These are phyloP conservation scores for Pemphigus obesinymphae DNA, from an alignment of 1,140 invertebrate species.

Conservation along the genomic window DNA sequence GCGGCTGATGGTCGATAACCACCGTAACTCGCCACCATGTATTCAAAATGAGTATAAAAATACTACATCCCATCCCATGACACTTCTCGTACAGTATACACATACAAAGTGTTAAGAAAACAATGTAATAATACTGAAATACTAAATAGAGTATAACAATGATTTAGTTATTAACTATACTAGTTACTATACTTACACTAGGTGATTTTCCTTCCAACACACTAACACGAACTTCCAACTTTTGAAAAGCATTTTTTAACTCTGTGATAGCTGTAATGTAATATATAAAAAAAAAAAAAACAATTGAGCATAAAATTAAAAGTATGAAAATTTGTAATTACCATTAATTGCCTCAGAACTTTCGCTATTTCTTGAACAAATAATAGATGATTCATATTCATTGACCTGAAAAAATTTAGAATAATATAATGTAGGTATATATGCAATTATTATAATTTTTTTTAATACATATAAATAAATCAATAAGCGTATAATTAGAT, in stretches of 20 bases:
- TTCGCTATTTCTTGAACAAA: not conserved
- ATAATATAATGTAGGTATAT: too few species aligned
- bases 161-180: too few species aligned
- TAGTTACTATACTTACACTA: not conserved
- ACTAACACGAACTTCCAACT: slow-evolving; percentile 2
- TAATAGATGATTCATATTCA: slow-evolving; percentile 4
- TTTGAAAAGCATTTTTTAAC: slow-evolving; percentile 7
- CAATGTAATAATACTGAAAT: too few species aligned
- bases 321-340: not conserved
- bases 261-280: not conserved
- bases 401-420: not conserved
- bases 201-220: slow-evolving; percentile 14
- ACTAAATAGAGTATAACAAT: too few species aligned
- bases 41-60: too few species aligned
- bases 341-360: not conserved
- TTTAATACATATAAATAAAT: not conserved
- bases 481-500: not conserved
- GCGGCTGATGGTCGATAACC: too few species aligned
- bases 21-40: too few species aligned
- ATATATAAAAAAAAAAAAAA: not conserved
- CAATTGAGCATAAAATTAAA: not conserved
- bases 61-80: too few species aligned
- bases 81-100: too few species aligned
- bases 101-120: too few species aligned
- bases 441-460: too few species aligned